phyloP scores from a whole-genome alignment of 2,888 invertebrate species.

The Pammene fasciana region DNA sequence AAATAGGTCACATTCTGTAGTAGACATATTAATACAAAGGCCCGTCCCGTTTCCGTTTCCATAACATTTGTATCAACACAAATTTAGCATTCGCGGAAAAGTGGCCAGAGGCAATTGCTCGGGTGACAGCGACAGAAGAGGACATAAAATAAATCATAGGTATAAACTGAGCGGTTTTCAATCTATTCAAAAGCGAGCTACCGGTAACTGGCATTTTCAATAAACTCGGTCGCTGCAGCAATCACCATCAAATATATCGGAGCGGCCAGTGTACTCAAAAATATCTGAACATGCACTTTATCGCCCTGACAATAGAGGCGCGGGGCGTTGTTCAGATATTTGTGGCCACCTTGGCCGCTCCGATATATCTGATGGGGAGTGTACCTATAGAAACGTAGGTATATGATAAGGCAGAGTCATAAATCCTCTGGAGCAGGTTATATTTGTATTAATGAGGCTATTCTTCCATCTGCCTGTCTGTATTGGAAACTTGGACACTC shows the following conservation, averaged over 20 bases:
- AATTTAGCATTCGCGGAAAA: too few species aligned
- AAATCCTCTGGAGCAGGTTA: slow-evolving; percentile 25
- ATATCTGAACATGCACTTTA: too few species aligned
- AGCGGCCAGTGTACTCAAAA: too few species aligned
- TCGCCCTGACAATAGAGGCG: too few species aligned
- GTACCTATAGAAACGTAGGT: slow-evolving; percentile 5
- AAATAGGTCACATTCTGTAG: too few species aligned
- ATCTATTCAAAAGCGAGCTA: slow-evolving; percentile 13
- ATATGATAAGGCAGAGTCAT: slow-evolving; percentile 9
- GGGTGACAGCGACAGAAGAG: neutral
- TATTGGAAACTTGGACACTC: slow-evolving; percentile 7
- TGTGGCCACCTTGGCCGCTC: too few species aligned
- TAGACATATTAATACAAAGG: too few species aligned
- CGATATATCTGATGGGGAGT: too few species aligned
- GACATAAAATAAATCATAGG: neutral
- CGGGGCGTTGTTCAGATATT: too few species aligned
- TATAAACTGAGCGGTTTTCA: slow-evolving; percentile 9
- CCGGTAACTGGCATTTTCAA: slow-evolving; percentile 19
- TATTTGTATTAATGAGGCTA: slow-evolving; percentile 18
- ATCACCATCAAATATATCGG: too few species aligned
- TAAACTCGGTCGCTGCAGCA: slow-evolving; percentile 23
- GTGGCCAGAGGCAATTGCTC: neutral
- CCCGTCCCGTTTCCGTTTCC: too few species aligned
- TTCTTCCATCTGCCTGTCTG: slow-evolving; percentile 3
- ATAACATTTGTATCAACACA: too few species aligned